Evolutionary conservation across 2,113 vertebrate species (phyloP), one percentile per base, ranked within the genome.

Genomic region (Corydoras maculifer): DNA sequence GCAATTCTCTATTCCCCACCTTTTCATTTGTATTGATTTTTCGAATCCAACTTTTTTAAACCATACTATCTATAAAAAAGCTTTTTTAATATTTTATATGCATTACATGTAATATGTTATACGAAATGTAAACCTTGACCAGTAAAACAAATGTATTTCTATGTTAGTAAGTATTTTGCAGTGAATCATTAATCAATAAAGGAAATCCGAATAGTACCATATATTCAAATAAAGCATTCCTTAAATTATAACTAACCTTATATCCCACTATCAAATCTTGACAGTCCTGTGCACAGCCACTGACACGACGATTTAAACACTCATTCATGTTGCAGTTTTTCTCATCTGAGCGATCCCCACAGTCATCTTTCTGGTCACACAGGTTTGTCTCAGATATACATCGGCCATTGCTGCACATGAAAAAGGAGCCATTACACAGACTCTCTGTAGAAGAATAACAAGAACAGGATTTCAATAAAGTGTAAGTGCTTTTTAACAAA

Each of bases 361-460:
- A 98, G 76, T 99, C 95, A 75, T 97, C 92, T 75, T 86, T 91
- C 65, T 79, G 88, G 80, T 99, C 91, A 78, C 97, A 99, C 18
- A 98, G 87, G 77, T 81, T 81, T 2, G 86, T 87, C 60, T 89
- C 88, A 58, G 92, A 87, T 76, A 98, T 91, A 82, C 97, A 99
- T 79, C 93, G 94, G 29, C 96, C 95, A 80, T 95, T 98, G 88
- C 93, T 93, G 82, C 97, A 99, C 92, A 98, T 94, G 88, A 96
- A 99, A 90, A 96, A 98, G 79, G 95, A 99, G 82, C 89, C 92
- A 70, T 97, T 98, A 92, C 97, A 99, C 85, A 94, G 87, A 87
- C 94, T 95, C 91, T 95, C 96, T 98, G 90, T 73, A 91, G 88
- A 82, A 74, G 74, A 79, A 78, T 83, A 81, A 60, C 76, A 59